A percentile compares a stretch with the other conserved stretches of the same genome.
These are phyloP conservation scores for Clistopyga incitator DNA, from an alignment of 2,888 invertebrate genomes.

Conservation along the genomic window DNA sequence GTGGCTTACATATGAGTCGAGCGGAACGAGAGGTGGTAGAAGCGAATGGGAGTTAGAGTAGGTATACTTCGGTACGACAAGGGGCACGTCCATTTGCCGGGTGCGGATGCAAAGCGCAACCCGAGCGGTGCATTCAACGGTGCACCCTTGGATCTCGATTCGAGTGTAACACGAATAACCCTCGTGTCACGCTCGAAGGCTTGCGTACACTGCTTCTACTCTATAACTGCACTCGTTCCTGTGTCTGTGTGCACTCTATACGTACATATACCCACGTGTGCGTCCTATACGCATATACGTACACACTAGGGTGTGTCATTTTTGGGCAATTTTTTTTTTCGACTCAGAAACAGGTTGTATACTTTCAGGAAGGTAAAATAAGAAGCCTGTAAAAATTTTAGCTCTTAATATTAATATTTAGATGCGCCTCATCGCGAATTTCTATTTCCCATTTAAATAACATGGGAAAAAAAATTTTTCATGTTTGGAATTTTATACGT, in stretches of 20 bases:
- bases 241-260: conserved; percentile 18
- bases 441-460: too few relatives aligned
- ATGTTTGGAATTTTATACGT: too few relatives aligned
- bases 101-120: conserved; percentile 41
- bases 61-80: conserved; percentile 60
- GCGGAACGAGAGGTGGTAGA: conserved; percentile 27
- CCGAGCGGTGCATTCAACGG: conserved; percentile 57
- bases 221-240: conserved; percentile 43
- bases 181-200: conserved; percentile 69
- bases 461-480: too few relatives aligned
- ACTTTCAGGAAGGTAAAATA: too few relatives aligned
- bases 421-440: too few relatives aligned
- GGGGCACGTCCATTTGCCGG: conserved; percentile 66
- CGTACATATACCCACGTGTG: conserved; percentile 3
- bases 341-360: too few relatives aligned
- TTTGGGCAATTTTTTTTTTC: too few relatives aligned
- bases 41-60: conserved; percentile 34
- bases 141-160: conserved; percentile 73
- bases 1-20: not conserved
- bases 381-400: too few relatives aligned
- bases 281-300: conserved; percentile 6
- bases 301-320: not conserved
- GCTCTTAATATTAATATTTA: too few relatives aligned
- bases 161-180: conserved; percentile 57
- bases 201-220: conserved; percentile 56